Evolutionary conservation across 2,797 vertebrate species (phyloP).

Genomic region (Catamblyrhynchus diadema): DNA sequence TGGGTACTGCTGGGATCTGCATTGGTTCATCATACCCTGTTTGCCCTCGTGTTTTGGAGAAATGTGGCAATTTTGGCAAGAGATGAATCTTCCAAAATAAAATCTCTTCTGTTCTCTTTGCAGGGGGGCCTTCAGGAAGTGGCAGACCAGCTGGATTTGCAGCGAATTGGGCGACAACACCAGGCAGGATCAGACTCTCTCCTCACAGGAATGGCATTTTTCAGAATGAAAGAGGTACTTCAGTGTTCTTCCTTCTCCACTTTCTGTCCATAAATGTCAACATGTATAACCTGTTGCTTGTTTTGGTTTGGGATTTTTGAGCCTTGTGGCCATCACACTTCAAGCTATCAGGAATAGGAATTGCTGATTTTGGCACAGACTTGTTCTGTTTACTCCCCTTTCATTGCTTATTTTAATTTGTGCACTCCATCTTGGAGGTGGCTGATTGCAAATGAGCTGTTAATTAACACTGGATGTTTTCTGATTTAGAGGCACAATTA

Average conservation of each 20-base stretch:
- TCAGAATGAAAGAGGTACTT: constrained; percentile 97
- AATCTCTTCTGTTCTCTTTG: background rate
- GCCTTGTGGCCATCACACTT: background rate
- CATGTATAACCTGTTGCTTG: background rate
- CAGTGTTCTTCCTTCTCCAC: background rate
- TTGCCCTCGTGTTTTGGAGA: background rate
- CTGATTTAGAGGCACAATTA: background rate
- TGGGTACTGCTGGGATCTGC: background rate
- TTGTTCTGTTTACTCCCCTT: background rate
- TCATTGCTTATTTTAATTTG: background rate
- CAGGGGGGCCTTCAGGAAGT: constrained; percentile 98
- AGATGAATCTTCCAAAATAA: background rate
- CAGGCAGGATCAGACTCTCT: constrained; percentile 97
- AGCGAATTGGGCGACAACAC: constrained; percentile 96
- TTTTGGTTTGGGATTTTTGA: background rate
- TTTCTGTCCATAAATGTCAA: background rate
- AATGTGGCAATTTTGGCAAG: background rate
- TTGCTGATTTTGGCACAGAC: background rate
- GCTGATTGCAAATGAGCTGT: background rate
- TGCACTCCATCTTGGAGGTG: background rate
- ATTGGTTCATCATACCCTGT: background rate
- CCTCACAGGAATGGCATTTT: constrained; percentile 98
- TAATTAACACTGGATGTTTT: background rate
- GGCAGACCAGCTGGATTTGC: constrained; percentile 96
- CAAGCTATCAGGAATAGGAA: background rate